Evolutionary conservation across 2,113 vertebrate genomes (phyloP).

Genomic region (Andinoacara biseriatus): DNA sequence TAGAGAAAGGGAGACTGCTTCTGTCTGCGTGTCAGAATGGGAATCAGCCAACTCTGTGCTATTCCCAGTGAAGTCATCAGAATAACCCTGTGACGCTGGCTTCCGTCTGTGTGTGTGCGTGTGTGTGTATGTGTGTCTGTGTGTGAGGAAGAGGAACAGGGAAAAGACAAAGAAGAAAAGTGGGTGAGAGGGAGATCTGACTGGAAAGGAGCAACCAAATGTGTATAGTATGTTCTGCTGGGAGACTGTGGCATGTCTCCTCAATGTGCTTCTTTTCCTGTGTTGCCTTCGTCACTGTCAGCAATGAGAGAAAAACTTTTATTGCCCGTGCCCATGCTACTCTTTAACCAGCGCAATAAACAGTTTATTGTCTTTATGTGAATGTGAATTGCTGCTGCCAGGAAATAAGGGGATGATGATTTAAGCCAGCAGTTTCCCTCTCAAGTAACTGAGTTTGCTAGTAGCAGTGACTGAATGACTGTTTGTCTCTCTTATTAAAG

Average conservation of each 20-base stretch:
- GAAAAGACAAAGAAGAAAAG: background rate
- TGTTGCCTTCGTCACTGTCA: background rate
- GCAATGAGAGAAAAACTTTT: background rate
- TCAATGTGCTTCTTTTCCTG: background rate
- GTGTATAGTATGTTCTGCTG: constrained; percentile 34
- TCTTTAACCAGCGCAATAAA: background rate
- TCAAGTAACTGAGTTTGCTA: constrained; percentile 6
- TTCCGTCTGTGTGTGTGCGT: background rate
- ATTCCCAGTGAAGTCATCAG: constrained; percentile 63
- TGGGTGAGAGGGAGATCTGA: background rate
- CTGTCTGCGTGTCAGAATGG: constrained; percentile 68
- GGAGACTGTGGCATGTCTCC: background rate
- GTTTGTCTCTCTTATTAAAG: constrained; percentile 20
- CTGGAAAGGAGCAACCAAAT: constrained; percentile 26
- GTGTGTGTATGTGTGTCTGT: background rate
- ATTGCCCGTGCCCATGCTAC: background rate
- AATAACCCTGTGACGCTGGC: constrained; percentile 11
- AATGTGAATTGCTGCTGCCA: background rate
- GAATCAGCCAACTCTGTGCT: constrained; percentile 57
- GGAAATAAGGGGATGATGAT: constrained; percentile 12
- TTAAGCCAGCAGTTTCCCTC: constrained; percentile 34
- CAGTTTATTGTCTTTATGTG: background rate
- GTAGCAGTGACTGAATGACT: constrained; percentile 12
- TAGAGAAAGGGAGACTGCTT: constrained; percentile 18
- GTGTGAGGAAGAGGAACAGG: background rate